Percentiles rank a stretch among this genome's conserved stretches.
These are phyloP conservation scores for Drosophila gunungcola DNA, from an alignment of 1,140 invertebrate species.

Conservation along the genomic window DNA sequence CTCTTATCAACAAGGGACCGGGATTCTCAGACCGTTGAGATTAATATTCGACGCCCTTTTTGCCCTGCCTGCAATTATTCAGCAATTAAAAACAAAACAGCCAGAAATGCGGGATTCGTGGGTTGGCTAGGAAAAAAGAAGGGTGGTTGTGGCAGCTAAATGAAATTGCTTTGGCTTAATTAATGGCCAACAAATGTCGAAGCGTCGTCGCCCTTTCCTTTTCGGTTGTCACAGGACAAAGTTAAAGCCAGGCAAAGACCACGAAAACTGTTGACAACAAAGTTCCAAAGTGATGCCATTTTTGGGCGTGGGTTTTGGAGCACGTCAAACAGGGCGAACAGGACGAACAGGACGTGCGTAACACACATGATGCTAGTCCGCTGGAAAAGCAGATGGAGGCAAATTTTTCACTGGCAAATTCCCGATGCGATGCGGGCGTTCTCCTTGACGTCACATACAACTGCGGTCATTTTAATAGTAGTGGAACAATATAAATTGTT, in stretches of 20 bases:
- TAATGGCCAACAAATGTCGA: constrained; percentile 73
- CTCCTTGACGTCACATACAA: constrained; percentile 63
- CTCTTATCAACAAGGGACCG: constrained; percentile 17
- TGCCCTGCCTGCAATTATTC: constrained; percentile 59
- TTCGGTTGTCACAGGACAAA: constrained; percentile 50
- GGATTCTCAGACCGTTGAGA: constrained; percentile 6
- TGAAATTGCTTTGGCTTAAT: constrained; percentile 77
- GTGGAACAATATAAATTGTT: no score
- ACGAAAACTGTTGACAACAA: constrained; percentile 76
- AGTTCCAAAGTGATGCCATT: constrained; percentile 57
- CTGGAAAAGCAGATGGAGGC: constrained; percentile 30
- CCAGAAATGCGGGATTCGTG: constrained; percentile 6
- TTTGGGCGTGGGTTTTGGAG: constrained; percentile 17
- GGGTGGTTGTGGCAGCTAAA: constrained; percentile 22
- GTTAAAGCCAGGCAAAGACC: constrained; percentile 63
- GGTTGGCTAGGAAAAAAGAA: not conserved
- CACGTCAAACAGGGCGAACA: constrained; percentile 7
- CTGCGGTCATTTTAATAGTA: no score
- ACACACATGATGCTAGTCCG: constrained; percentile 55
- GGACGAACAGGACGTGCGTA: constrained; percentile 34
- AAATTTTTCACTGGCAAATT: constrained; percentile 68
- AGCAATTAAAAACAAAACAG: constrained; percentile 74
- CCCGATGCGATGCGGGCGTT: constrained; percentile 51
- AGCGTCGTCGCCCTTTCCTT: constrained; percentile 41
- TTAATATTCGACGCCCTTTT: constrained; percentile 24